Evolutionary conservation across 2,113 vertebrate genomes (phyloP), one percentile per base, ranked within the genome.

Genomic region (Chaetorhynchus papuensis): DNA sequence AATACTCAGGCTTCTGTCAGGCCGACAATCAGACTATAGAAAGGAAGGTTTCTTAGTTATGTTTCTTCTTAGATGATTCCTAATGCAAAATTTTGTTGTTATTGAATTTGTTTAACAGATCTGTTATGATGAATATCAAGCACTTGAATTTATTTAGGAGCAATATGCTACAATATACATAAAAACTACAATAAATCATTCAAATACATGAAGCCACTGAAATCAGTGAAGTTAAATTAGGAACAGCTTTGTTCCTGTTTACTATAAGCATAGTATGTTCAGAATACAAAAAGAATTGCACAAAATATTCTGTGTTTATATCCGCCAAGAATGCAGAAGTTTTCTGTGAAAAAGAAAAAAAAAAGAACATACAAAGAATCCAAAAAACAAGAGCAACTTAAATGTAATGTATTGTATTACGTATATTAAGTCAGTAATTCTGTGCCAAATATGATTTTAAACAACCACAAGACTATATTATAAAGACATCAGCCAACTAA

Each of bases 311-410:
- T 15, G 11, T 33, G 9, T 15, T 74, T 65, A 3, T 23, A 44
- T 52, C 31, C 4, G 12, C 2, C 44, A 64, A 49, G 2, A 23
- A 60, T 6, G 3, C 11, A 74, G 23, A 89, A 66, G 4, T 5
- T 89, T 83, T 81, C 14, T 4, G 6, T 12, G 28, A 13, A 65
- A 86, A 57, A 52, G 37, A 10, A 50, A 71, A 37, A 2, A n/a
- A 1, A 76, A 65, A 3, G 20, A 54, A 47, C 3, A 69, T 15
- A 30, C 5, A 45, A 66, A 76, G 5, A 63, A 37, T 11, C 7
- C 1, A 27, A 59, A 27, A 47, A 15, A 0, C 11, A 39, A 10
- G 3, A 61, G 6, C 2, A 42, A 53, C 44, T 77, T 4, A 68
- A 72, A n/a, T 27, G 2, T 19, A 78, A 47, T 52, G 7, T 10